Percentiles rank a stretch among this genome's conserved stretches.
These are phyloP conservation scores for Chloroclystis v-ata DNA, from an alignment of 2,888 invertebrate genomes.

Conservation along the genomic window DNA sequence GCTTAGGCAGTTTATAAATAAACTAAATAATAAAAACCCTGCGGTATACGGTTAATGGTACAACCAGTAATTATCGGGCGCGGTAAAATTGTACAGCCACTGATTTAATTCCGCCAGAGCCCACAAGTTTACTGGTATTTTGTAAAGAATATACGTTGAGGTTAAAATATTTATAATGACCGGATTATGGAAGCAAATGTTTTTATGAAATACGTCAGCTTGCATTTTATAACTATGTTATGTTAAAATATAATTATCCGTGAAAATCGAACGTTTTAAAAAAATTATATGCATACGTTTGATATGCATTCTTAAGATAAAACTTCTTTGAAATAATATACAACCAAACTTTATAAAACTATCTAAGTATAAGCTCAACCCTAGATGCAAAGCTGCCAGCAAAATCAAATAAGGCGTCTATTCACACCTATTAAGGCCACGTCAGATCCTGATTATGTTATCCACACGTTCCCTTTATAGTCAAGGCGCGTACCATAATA, in stretches of 20 bases:
- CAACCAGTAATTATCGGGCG: constrained; percentile 46
- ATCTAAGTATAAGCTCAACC: too few relatives aligned
- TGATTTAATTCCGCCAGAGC: constrained; percentile 51
- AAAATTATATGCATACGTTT: too few relatives aligned
- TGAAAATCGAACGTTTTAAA: too few relatives aligned
- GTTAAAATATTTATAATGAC: neutral
- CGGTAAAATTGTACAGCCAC: constrained; percentile 57
- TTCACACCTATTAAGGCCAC: constrained; percentile 14
- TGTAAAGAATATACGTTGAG: neutral
- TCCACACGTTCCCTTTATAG: constrained; percentile 20
- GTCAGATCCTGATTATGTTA: constrained; percentile 17
- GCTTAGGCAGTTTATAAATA: neutral
- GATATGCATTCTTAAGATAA: too few relatives aligned
- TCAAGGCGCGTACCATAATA: constrained; percentile 18
- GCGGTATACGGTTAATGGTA: constrained; percentile 11
- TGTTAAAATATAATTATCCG: too few relatives aligned
- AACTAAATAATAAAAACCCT: constrained; percentile 6
- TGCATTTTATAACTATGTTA: too few relatives aligned
- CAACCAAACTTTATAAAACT: too few relatives aligned
- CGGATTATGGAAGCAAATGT: too few relatives aligned
- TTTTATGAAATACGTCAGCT: too few relatives aligned
- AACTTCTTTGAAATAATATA: too few relatives aligned
- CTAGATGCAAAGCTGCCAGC: neutral
- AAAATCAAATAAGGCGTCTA: constrained; percentile 4
- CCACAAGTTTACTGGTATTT: constrained; percentile 35